phyloP scores from a whole-genome alignment of 2,797 vertebrate genomes.

The Coendou prehensilis region DNA sequence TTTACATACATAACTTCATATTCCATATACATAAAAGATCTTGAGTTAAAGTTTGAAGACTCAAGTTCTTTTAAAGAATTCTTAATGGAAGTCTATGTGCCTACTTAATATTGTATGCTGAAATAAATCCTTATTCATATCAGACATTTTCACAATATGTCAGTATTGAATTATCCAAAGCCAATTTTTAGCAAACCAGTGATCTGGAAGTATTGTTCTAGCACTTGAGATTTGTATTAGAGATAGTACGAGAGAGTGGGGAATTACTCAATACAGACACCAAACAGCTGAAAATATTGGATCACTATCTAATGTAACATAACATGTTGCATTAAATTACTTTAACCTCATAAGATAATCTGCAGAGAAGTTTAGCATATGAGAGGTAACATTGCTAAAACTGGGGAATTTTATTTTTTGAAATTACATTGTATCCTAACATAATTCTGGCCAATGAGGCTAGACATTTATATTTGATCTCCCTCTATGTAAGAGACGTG shows the following conservation, averaged over 20 bases:
- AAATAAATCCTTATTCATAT: not conserved
- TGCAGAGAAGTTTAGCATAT: not conserved
- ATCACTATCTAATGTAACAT: not conserved
- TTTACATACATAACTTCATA: not conserved
- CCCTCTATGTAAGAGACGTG: not conserved
- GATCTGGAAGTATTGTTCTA: not conserved
- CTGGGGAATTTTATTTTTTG: not conserved
- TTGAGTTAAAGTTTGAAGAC: not conserved
- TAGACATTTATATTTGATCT: not conserved
- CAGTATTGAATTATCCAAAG: constrained; percentile 44
- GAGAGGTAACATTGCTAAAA: constrained; percentile 11
- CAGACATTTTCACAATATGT: not conserved
- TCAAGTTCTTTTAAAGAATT: not conserved
- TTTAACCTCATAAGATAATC: not conserved
- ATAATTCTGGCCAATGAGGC: not conserved
- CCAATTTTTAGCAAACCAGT: not conserved
- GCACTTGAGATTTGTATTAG: not conserved
- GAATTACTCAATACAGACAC: not conserved
- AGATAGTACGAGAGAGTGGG: not conserved
- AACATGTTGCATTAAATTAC: constrained; percentile 2
- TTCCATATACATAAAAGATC: not conserved
- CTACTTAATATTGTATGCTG: not conserved
- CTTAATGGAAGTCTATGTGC: not conserved
- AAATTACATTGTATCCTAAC: not conserved
- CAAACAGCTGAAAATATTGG: not conserved